phyloP scores from a whole-genome alignment of 2,113 vertebrate genomes.

The Hipposideros armiger region DNA sequence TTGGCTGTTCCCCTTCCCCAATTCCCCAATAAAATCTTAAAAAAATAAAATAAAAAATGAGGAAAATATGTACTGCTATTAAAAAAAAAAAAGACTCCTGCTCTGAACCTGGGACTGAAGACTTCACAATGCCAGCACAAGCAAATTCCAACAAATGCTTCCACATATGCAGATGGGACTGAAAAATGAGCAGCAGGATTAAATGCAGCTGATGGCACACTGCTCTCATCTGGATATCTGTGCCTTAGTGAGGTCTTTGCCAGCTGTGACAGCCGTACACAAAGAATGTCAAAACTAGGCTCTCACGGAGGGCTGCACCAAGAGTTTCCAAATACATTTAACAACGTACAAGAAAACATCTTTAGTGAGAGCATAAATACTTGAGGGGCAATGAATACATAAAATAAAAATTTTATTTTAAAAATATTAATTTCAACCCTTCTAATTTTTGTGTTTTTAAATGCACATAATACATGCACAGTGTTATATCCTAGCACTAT shows the following conservation, averaged over 20 bases:
- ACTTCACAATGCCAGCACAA: not conserved
- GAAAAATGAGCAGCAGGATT: not conserved
- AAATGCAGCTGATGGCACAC: not conserved
- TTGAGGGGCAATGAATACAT: not conserved
- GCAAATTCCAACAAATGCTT: not conserved
- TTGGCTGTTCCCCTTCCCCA: too few relatives aligned
- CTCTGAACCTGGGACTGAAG: not conserved
- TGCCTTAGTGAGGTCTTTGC: not conserved
- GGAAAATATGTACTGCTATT: too few relatives aligned
- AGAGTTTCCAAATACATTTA: not conserved
- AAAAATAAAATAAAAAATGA: too few relatives aligned
- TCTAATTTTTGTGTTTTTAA: not conserved
- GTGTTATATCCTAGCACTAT: not conserved
- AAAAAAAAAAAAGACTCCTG: not conserved
- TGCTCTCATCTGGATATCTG: not conserved
- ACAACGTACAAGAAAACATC: not conserved
- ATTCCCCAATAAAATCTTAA: too few relatives aligned
- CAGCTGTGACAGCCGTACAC: not conserved
- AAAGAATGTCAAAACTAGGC: not conserved
- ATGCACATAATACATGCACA: not conserved
- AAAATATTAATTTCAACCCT: not conserved
- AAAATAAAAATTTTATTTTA: not conserved
- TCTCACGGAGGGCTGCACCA: not conserved
- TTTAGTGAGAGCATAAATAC: conserved; percentile 23
- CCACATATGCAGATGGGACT: not conserved